A percentile compares a stretch with the other conserved stretches of the same genome.
phyloP scores from a whole-genome alignment of 2,113 vertebrate species.

The Phoxinus phoxinus region DNA sequence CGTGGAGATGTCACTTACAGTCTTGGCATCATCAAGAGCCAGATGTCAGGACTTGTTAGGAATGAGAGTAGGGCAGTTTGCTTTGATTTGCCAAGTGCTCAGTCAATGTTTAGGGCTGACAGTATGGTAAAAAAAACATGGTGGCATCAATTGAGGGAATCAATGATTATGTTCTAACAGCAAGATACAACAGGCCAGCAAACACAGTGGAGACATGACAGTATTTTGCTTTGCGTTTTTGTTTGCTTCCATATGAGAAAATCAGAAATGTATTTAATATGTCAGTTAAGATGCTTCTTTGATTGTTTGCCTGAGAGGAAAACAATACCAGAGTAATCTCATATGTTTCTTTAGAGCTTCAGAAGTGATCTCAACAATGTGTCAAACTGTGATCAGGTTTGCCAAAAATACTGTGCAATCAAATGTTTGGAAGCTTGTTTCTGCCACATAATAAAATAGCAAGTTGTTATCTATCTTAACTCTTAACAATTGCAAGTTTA shows the following conservation, averaged over 20 bases:
- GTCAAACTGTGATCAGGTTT: not conserved
- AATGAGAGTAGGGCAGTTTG: slow-evolving; percentile 38
- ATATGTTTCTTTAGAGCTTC: not conserved
- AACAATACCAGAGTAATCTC: not conserved
- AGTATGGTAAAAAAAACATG: slow-evolving; percentile 14
- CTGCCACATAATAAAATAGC: too few relatives aligned
- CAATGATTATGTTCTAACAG: not conserved
- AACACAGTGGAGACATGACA: not conserved
- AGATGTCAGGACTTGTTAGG: slow-evolving; percentile 44
- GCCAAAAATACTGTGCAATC: not conserved
- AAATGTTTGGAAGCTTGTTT: too few relatives aligned
- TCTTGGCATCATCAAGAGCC: slow-evolving; percentile 40
- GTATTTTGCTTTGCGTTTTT: not conserved
- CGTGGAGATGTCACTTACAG: slow-evolving; percentile 47
- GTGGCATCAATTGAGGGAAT: slow-evolving; percentile 4
- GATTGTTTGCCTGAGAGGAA: not conserved
- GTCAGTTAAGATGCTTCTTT: not conserved
- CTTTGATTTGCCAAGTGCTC: slow-evolving; percentile 46
- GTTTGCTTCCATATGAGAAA: not conserved
- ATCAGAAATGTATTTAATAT: not conserved
- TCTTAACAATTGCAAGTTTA: too few relatives aligned
- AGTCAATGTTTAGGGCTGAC: slow-evolving; percentile 35
- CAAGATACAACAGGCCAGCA: not conserved
- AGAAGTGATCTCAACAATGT: not conserved
- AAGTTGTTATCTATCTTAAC: too few relatives aligned